phyloP scores from a whole-genome alignment of 2,888 invertebrate species.

The Noctuana brunneofusca region DNA sequence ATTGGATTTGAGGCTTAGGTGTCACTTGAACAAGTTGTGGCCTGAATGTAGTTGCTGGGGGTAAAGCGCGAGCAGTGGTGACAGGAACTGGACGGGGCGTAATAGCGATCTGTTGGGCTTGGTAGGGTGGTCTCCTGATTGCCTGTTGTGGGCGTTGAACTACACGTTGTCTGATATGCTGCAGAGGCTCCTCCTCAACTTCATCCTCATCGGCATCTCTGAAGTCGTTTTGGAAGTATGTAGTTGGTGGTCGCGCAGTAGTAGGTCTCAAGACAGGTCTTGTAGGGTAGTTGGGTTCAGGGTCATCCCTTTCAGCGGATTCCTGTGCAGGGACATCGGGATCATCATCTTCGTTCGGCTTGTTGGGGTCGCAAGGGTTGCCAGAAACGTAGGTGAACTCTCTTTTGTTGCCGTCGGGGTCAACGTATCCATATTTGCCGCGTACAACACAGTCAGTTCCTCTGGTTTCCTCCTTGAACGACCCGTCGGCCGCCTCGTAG shows the following conservation, averaged over 20 bases:
- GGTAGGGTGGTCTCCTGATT: conserved; percentile 70
- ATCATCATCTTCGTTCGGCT: conserved; percentile 87
- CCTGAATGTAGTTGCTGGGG: conserved; percentile 86
- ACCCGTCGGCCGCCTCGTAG: conserved; percentile 92
- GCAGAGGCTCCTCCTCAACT: conserved; percentile 78
- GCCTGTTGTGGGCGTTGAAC: conserved; percentile 71
- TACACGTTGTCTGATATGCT: conserved; percentile 72
- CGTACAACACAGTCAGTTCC: conserved; percentile 93
- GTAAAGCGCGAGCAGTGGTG: conserved; percentile 76
- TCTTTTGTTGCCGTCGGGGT: conserved; percentile 92
- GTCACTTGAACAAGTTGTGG: conserved; percentile 85
- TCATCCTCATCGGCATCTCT: conserved; percentile 85
- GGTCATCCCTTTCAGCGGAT: conserved; percentile 83
- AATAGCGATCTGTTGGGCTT: conserved; percentile 80
- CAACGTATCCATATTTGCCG: conserved; percentile 93
- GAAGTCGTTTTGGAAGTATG: conserved; percentile 88
- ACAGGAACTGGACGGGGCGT: conserved; percentile 83
- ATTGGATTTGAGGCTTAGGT: conserved; percentile 73
- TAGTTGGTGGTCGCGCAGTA: conserved; percentile 83
- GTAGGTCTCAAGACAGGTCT: conserved; percentile 71
- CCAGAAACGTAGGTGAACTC: conserved; percentile 94
- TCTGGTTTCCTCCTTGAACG: conserved; percentile 93
- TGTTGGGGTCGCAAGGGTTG: conserved; percentile 93
- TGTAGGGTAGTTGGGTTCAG: conserved; percentile 84
- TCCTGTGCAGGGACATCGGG: conserved; percentile 80